Base-by-base conservation (phyloP, 2,797 vertebrate genomes). In the Megaceryle alcyon region DNA sequence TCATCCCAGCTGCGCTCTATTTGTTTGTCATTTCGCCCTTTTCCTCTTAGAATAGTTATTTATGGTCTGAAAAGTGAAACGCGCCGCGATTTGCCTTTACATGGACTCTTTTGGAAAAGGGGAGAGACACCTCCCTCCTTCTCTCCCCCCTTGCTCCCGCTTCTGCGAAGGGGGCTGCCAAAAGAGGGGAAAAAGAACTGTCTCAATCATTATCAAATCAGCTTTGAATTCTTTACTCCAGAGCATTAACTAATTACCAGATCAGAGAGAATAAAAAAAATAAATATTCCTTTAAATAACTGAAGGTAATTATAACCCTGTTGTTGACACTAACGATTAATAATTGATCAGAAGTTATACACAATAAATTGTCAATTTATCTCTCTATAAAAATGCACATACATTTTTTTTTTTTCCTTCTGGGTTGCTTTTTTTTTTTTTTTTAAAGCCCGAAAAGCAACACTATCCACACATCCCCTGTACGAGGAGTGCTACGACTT, bases 1-100 rank as follows among this genome's bases (percentile, higher is more conserved):
- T 95, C 98, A 98, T 98, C 96, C 98, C 98, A 99, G 98, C 98
- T 98, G 98, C 68, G 91, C 95, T 97, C 97, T 98, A 98, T 98
- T 98, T 98, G 98, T 98, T 98, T 92, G 86, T 97, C 77, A 89
- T 97, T 98, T 98, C 79, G 63, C 97, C 96, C 97, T 90, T 97
- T 97, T 95, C 82, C 79, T 95, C 84, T 10, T 93, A 91, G 94
- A 97, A 97, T 96, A 88, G 87, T 98, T 98, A 98, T 98, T 99
- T 98, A 98, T 94, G 93, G 97, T 76, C 56, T 35, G 91, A 93
- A 89, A 84, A 83, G 84, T 46, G 69, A 96, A 81, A 68, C 20
- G 69, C 26, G 43, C 39, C 9, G 23, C 60, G 64, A 82, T 88
- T 95, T 76, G 56, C 76, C 65, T 88, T 91, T 91, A 64, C 81